Base-by-base conservation (phyloP, 2,113 vertebrate genomes). In the Marcusenius ussheri region DNA sequence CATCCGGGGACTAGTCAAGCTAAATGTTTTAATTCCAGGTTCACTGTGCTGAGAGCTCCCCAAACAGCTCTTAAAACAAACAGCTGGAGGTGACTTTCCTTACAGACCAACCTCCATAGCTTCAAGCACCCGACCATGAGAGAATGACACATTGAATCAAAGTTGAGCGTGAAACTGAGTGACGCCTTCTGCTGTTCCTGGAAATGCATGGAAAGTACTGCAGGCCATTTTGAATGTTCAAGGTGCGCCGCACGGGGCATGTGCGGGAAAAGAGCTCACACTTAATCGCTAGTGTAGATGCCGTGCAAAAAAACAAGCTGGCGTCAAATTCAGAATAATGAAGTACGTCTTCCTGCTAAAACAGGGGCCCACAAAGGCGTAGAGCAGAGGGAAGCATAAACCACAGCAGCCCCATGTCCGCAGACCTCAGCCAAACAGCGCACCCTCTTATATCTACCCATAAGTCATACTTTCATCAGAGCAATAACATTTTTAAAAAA, bases 41-140 rank as follows among this genome's bases (percentile, higher is more conserved):
- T 96, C 94, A 95, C 91, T 94, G 94, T 95, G 95, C 93, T 95
- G 94, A 92, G 93, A 91, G 93, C 91, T 96, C 96, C 94, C 95
- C 91, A 90, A 94, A 94, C 96, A 94, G 92, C 92, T 51, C 92
- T 95, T 94, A 88, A 94, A 92, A 91, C 92, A 94, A 95, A 94
- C 93, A 95, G 95, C 92, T 94, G 95, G 92, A 94, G 92, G 93
- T 91, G 91, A 39, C 89, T 91, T 92, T 56, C 45, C 85, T 46
- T 45, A 84, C 11, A 39, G 42, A 47, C 39, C 24, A 10, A 88
- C 31, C 39, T 62, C 51, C 53, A 46, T 17, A 88, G 86, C 83
- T 66, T 62, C 46, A 58, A 17, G 66, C 47, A 45, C 70, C 47
- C 31, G 47, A 51, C 77, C 74, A 10, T 10, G 58, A 70, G 46